These are phyloP conservation scores for Ischnus inquisitorius DNA, from an alignment of 2,888 invertebrate species.

Conservation along the genomic window DNA sequence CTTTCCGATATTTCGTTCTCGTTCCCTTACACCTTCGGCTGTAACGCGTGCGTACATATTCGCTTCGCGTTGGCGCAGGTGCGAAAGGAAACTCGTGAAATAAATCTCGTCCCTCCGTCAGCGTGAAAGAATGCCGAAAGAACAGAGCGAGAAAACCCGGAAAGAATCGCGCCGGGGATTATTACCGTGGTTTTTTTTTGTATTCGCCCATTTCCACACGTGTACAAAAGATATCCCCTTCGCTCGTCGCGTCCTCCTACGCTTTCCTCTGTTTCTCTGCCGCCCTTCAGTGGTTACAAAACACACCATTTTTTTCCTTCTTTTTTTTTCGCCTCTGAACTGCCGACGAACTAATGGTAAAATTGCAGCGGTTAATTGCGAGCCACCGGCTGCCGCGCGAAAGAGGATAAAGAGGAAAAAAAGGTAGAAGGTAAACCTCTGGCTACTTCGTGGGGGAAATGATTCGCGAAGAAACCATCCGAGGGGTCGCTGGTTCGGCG, in stretches of 20 bases:
- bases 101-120: constrained; percentile 78
- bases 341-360: constrained; percentile 72
- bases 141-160: constrained; percentile 48
- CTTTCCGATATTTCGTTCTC: constrained; percentile 29
- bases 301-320: constrained; percentile 21
- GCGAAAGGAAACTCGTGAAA: constrained; percentile 79
- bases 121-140: constrained; percentile 68
- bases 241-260: constrained; percentile 40
- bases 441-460: constrained; percentile 56
- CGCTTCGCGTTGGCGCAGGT: constrained; percentile 75
- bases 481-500: constrained; percentile 28
- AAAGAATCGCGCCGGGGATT: constrained; percentile 76
- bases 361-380: constrained; percentile 75
- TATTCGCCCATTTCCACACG: constrained; percentile 16
- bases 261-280: constrained; percentile 59
- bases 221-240: constrained; percentile 39
- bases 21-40: constrained; percentile 30
- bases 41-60: constrained; percentile 41
- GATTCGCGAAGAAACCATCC: constrained; percentile 44
- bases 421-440: constrained; percentile 47
- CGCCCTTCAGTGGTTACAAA: constrained; percentile 41
- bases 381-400: constrained; percentile 67
- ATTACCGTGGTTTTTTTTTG: constrained; percentile 70
- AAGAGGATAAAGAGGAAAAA: constrained; percentile 26
- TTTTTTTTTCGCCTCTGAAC: constrained; percentile 54